Conservation (phyloP, 2,113 vertebrate species). For the Dolichallabes microphthalmus region DNA sequence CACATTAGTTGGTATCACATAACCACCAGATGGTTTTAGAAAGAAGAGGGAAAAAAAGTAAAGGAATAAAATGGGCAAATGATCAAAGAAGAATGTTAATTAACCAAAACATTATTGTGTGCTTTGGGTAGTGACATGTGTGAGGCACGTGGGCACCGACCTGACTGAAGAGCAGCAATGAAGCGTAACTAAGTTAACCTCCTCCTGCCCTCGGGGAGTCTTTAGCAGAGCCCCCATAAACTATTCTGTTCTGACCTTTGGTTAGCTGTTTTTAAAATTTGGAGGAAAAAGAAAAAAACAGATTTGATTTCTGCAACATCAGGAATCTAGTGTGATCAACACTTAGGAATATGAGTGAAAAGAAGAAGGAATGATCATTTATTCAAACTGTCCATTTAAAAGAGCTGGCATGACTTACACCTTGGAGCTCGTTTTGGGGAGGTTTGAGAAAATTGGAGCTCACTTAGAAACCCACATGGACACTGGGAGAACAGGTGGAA, state of each 20-base stretch:
- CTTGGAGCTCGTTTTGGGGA: background rate
- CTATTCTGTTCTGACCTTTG: slow-evolving; percentile 5
- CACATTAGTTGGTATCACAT: background rate
- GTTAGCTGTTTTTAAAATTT: background rate
- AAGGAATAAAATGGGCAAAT: background rate
- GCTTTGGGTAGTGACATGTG: slow-evolving; percentile 7
- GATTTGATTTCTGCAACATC: background rate
- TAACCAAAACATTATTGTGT: slow-evolving; percentile 17
- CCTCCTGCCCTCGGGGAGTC: background rate
- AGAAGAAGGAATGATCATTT: background rate
- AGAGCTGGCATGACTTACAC: background rate
- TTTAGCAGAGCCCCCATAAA: background rate
- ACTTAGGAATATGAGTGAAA: background rate
- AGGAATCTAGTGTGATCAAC: background rate
- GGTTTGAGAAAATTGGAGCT: background rate
- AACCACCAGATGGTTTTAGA: background rate
- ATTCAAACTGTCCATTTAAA: background rate
- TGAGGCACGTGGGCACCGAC: background rate
- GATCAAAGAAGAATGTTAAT: slow-evolving; percentile 10
- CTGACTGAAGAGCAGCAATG: slow-evolving; percentile 7
- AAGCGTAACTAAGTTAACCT: slow-evolving; percentile 18
- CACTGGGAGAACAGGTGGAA: background rate
- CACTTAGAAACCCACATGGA: background rate
- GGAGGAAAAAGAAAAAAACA: background rate
- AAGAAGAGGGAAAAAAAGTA: background rate